phyloP scores from a whole-genome alignment of 1,140 invertebrate species.

The Drosophila parabipectinata region DNA sequence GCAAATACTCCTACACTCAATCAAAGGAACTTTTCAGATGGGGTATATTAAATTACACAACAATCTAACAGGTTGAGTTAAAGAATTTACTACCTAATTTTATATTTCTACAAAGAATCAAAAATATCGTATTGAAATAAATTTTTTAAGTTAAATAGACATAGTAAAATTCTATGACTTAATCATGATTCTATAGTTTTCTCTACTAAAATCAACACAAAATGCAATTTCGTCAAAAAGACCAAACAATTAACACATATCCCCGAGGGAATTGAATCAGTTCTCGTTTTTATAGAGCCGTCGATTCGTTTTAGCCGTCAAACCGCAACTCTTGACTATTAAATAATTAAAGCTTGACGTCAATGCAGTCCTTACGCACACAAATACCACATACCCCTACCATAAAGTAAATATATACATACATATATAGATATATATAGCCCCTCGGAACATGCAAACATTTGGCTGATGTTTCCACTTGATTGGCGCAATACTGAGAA shows the following conservation, averaged over 20 bases:
- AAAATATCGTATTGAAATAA: no score
- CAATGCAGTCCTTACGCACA: slow-evolving; percentile 43
- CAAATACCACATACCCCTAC: slow-evolving; percentile 5
- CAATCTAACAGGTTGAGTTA: slow-evolving; percentile 46
- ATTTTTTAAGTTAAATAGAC: no score
- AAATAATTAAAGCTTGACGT: slow-evolving; percentile 69
- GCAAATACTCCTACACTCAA: slow-evolving; percentile 21
- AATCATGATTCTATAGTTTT: no score
- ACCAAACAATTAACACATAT: not conserved
- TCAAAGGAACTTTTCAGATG: slow-evolving; percentile 19
- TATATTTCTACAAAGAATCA: no score
- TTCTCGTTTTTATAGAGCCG: slow-evolving; percentile 19
- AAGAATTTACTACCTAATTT: no score
- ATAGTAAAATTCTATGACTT: no score
- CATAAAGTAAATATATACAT: not conserved
- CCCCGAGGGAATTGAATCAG: slow-evolving; percentile 8
- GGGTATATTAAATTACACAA: slow-evolving; percentile 64
- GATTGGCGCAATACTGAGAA: slow-evolving; percentile 20
- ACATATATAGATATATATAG: slow-evolving; percentile 7
- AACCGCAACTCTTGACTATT: slow-evolving; percentile 19
- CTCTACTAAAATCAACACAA: slow-evolving; percentile 38
- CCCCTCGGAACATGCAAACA: slow-evolving; percentile 39
- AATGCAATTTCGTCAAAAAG: slow-evolving; percentile 11
- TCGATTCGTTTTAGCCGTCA: slow-evolving; percentile 32
- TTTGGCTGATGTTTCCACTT: slow-evolving; percentile 39